phyloP scores from a whole-genome alignment of 1,140 invertebrate genomes.

The Prorops nasuta region DNA sequence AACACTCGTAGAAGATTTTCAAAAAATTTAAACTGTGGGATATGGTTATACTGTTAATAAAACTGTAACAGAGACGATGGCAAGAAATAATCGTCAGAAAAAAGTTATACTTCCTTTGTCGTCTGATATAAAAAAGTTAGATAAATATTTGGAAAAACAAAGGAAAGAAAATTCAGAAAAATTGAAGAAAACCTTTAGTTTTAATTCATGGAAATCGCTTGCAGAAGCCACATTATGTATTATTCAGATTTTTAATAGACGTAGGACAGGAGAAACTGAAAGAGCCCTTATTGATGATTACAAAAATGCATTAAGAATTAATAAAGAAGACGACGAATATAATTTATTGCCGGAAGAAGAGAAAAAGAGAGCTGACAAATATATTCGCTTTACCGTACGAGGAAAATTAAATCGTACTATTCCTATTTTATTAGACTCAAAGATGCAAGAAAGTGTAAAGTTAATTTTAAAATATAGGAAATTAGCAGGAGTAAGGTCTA shows the following conservation, averaged over 20 bases:
- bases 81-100: too few species aligned
- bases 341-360: background rate
- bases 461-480: slow-evolving; percentile 10
- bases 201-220: slow-evolving; percentile 3
- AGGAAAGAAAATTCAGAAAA: background rate
- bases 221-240: slow-evolving; percentile 1
- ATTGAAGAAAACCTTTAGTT: background rate
- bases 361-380: background rate
- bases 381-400: slow-evolving; percentile 1
- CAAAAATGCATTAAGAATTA: slow-evolving; percentile 4
- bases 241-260: slow-evolving; percentile 7
- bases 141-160: background rate
- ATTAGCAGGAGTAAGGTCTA: slow-evolving; percentile 3
- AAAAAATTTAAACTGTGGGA: background rate
- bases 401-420: slow-evolving; percentile 11
- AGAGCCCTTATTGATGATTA: background rate
- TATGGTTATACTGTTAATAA: slow-evolving; percentile 6
- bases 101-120: background rate
- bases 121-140: background rate
- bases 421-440: slow-evolving; percentile 4
- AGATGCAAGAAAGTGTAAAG: slow-evolving; percentile 3
- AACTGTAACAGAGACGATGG: background rate
- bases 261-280: slow-evolving; percentile 5
- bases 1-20: slow-evolving; percentile 12
- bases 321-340: slow-evolving; percentile 10